Evolutionary conservation across 2,113 vertebrate genomes (phyloP).

Genomic region (Notiomystis cincta): DNA sequence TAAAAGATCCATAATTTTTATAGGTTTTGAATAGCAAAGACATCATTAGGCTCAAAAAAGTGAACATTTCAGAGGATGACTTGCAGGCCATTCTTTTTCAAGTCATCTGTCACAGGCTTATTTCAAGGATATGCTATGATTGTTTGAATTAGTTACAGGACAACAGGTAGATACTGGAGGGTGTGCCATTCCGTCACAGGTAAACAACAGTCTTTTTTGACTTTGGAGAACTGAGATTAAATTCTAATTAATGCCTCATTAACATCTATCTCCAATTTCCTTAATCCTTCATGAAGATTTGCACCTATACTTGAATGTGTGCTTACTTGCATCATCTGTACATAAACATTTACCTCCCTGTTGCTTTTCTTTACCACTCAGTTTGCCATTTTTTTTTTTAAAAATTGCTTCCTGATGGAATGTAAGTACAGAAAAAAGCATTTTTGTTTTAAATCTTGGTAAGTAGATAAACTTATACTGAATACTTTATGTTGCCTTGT

Average conservation of each 20-base stretch:
- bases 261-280: not conserved
- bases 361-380: not conserved
- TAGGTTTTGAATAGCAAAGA: not conserved
- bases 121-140: not conserved
- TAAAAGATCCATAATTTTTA: constrained; percentile 16
- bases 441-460: not conserved
- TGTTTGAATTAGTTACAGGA: not conserved
- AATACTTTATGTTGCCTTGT: not conserved
- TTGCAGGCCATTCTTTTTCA: not conserved
- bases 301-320: not conserved
- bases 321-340: not conserved
- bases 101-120: not conserved
- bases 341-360: not conserved
- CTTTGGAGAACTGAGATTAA: not conserved
- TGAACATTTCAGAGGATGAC: not conserved
- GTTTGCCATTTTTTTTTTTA: not conserved
- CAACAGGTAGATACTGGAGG: not conserved
- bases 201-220: not conserved
- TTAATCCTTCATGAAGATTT: not conserved
- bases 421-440: not conserved
- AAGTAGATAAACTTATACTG: not conserved
- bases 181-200: not conserved
- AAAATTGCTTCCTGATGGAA: not conserved
- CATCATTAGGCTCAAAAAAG: not conserved
- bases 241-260: not conserved